These are phyloP conservation scores for Heliconius sara DNA, from an alignment of 2,888 invertebrate species.

Conservation along the genomic window DNA sequence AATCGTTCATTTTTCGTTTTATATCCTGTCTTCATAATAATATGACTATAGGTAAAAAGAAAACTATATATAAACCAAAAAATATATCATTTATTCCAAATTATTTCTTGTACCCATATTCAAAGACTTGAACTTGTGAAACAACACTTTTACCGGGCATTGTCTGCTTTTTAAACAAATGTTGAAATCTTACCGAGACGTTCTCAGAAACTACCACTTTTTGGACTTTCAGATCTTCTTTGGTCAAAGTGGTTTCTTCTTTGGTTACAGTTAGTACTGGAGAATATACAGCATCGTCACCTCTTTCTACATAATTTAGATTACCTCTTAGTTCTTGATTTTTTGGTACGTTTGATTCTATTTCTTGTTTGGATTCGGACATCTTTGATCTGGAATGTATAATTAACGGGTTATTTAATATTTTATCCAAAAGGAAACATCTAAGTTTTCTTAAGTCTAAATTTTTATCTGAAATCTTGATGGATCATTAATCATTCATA, in stretches of 20 bases:
- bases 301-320: background rate
- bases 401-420: no score
- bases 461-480: background rate
- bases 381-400: conserved; percentile 57
- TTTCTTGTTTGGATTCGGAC: conserved; percentile 55
- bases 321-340: conserved; percentile 60
- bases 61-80: conserved; percentile 9
- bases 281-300: conserved; percentile 49
- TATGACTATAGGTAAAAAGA: conserved; percentile 9
- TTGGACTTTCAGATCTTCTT: conserved; percentile 68
- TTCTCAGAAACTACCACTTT: conserved; percentile 72
- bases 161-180: conserved; percentile 70
- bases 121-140: conserved; percentile 65
- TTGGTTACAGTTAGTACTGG: conserved; percentile 71
- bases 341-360: conserved; percentile 67
- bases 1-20: background rate
- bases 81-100: conserved; percentile 36
- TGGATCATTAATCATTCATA: background rate
- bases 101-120: conserved; percentile 63
- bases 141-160: conserved; percentile 67
- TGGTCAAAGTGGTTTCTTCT: conserved; percentile 64
- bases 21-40: background rate
- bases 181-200: conserved; percentile 69
- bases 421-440: background rate
- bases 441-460: background rate